phyloP scores from a whole-genome alignment of 1,140 invertebrate species.

The Protaetia brevitarsis region DNA sequence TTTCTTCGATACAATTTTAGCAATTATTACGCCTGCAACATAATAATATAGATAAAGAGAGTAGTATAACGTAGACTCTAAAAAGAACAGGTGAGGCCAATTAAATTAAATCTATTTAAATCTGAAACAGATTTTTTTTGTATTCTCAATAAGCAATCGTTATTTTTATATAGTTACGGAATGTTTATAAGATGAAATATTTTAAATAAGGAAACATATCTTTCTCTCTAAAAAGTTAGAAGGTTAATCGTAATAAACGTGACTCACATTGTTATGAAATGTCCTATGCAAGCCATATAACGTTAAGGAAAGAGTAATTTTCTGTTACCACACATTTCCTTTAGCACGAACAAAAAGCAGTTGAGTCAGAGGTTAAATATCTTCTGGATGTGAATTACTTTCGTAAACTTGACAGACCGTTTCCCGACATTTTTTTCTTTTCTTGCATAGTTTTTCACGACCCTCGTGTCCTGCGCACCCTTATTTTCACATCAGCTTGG shows the following conservation, averaged over 20 bases:
- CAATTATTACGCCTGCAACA: background rate
- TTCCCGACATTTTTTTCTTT: slow-evolving; percentile 37
- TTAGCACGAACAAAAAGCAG: background rate
- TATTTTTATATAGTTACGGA: no score
- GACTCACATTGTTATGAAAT: slow-evolving; percentile 24
- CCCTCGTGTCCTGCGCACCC: slow-evolving; percentile 28
- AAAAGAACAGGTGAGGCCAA: no score
- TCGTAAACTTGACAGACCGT: slow-evolving; percentile 21
- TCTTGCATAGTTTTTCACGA: slow-evolving; percentile 7
- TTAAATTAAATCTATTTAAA: no score
- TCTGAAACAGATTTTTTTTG: no score
- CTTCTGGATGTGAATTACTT: background rate
- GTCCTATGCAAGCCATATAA: slow-evolving; percentile 19
- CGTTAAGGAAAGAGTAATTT: slow-evolving; percentile 26
- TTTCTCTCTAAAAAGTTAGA: no score
- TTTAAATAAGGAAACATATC: background rate
- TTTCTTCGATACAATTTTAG: background rate
- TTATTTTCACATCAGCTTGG: slow-evolving; percentile 39
- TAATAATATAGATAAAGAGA: no score
- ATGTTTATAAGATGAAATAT: background rate
- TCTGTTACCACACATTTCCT: background rate
- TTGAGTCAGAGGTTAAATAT: background rate
- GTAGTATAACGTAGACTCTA: no score
- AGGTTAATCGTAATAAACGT: slow-evolving; percentile 1
- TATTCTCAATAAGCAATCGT: no score